A percentile compares a stretch with the other conserved stretches of the same genome.
Conservation (phyloP, 2,113 vertebrate genomes). For the Protobothrops mucrosquamatus region DNA sequence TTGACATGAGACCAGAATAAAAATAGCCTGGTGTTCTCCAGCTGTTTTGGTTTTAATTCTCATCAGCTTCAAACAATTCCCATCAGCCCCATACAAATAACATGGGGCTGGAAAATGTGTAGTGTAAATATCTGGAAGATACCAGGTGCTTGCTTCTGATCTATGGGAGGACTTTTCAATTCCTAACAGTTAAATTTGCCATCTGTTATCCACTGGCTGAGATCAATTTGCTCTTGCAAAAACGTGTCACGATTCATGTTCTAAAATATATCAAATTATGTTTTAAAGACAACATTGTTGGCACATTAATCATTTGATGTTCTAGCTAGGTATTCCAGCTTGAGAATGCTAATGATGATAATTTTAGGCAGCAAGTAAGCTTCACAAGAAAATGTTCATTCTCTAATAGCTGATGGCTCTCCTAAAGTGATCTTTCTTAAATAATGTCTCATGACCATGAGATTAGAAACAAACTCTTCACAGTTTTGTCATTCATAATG, state of each 20-base stretch:
- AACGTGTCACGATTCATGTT: slow-evolving; percentile 4
- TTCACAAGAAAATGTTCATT: background rate
- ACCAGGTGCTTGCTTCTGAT: background rate
- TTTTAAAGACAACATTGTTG: background rate
- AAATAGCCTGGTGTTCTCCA: background rate
- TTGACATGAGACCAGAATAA: background rate
- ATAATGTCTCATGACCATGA: background rate
- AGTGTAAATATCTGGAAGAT: background rate
- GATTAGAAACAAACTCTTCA: background rate
- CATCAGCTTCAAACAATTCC: background rate
- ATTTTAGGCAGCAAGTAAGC: background rate
- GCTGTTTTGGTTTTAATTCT: background rate
- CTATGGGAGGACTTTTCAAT: background rate
- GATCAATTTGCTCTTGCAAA: background rate
- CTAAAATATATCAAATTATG: background rate
- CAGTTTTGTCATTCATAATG: background rate
- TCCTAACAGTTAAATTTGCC: background rate
- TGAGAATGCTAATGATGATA: background rate
- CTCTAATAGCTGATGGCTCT: background rate
- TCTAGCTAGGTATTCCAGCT: background rate
- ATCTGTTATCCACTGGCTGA: background rate
- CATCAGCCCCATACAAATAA: background rate
- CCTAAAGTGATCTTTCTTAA: background rate
- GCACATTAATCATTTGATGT: background rate
- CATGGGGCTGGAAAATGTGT: background rate